These are phyloP conservation scores for Meda fulgida DNA, from an alignment of 2,797 vertebrate species.

Conservation along the genomic window DNA sequence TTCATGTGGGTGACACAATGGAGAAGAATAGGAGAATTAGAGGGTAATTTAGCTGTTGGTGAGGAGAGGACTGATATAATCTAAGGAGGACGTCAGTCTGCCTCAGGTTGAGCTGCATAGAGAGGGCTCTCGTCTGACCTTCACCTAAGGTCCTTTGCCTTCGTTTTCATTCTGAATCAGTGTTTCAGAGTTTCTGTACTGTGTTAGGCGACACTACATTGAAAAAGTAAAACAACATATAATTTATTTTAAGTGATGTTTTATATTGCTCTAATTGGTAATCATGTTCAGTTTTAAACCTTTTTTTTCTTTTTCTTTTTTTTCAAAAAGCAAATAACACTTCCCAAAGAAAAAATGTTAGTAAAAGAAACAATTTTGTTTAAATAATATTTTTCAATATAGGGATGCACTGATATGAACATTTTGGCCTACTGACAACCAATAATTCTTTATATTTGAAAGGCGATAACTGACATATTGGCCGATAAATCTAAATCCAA, in stretches of 20 bases:
- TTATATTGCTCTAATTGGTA: neutral
- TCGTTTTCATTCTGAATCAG: neutral
- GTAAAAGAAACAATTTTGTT: neutral
- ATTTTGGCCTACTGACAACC: no score
- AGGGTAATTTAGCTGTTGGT: slow-evolving; percentile 52
- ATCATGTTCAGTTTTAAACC: neutral
- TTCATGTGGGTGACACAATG: slow-evolving; percentile 58
- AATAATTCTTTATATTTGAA: no score
- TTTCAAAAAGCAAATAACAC: neutral
- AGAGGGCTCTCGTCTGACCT: slow-evolving; percentile 3
- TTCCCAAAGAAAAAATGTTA: no score
- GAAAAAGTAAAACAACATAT: neutral
- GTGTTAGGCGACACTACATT: neutral
- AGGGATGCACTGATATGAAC: no score
- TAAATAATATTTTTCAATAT: neutral
- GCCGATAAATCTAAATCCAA: no score
- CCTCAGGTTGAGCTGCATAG: slow-evolving; percentile 24
- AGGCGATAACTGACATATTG: no score
- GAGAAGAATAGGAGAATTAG: slow-evolving; percentile 53
- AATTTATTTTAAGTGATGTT: neutral
- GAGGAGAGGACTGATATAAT: slow-evolving; percentile 53
- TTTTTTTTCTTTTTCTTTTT: neutral
- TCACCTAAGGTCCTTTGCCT: neutral
- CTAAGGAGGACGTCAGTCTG: neutral
- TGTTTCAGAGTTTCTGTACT: neutral